Evolutionary conservation across 2,113 vertebrate species (phyloP).

Genomic region (Nerophis ophidion): DNA sequence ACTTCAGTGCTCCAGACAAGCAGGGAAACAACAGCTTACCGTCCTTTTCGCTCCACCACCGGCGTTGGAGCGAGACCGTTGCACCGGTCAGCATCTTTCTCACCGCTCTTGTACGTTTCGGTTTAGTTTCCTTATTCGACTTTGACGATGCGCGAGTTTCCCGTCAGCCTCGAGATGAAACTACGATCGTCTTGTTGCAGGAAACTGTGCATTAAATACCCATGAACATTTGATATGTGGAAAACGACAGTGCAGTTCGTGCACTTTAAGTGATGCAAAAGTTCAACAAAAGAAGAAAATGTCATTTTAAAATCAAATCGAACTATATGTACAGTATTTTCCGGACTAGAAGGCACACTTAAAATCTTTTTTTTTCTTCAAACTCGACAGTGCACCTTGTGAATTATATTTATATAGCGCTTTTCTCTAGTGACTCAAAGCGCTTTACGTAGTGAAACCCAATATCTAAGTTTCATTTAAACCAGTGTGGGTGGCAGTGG

Average conservation of each 20-base stretch:
- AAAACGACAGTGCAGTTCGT: neutral
- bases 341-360: no score
- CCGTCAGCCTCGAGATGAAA: slow-evolving; percentile 82
- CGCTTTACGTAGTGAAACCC: no score
- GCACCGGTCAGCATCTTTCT: slow-evolving; percentile 72
- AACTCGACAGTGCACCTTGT: no score
- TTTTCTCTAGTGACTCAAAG: no score
- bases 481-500: no score
- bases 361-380: no score
- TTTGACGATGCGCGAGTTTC: slow-evolving; percentile 83
- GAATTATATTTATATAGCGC: no score
- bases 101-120: slow-evolving; percentile 61
- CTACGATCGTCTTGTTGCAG: slow-evolving; percentile 71
- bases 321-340: no score
- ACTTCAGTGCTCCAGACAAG: slow-evolving; percentile 30
- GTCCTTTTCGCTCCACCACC: slow-evolving; percentile 72
- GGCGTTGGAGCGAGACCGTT: slow-evolving; percentile 72
- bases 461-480: no score
- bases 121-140: slow-evolving; percentile 82
- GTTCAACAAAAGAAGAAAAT: no score
- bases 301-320: no score
- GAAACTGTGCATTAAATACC: slow-evolving; percentile 75
- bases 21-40: slow-evolving; percentile 65
- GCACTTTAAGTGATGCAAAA: no score
- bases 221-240: slow-evolving; percentile 80